A percentile compares a stretch with the other conserved stretches of the same genome.
phyloP scores from a whole-genome alignment of 92 coral and sea anemone species.

The Epizoanthus fatuus region DNA sequence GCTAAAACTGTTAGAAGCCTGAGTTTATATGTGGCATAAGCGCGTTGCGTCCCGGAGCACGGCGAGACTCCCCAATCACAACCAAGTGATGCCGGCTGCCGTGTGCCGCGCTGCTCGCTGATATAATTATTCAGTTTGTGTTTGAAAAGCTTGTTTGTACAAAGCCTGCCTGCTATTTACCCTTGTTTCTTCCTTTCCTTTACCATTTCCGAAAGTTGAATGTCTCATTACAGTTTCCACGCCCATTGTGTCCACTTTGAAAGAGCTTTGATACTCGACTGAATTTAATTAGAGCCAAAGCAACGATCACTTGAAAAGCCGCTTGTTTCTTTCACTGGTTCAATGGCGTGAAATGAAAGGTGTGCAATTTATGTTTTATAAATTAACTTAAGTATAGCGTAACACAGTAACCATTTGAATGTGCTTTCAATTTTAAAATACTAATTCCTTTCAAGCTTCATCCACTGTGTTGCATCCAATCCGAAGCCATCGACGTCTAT shows the following conservation, averaged over 20 bases:
- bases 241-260: constrained; percentile 26
- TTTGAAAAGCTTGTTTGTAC: constrained; percentile 14
- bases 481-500: not conserved
- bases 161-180: constrained; percentile 32
- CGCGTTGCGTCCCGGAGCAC: too few relatives aligned
- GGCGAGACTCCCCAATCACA: too few relatives aligned
- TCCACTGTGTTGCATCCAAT: too few relatives aligned
- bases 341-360: constrained; percentile 6
- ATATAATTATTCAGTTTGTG: not conserved
- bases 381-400: too few relatives aligned
- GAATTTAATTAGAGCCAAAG: constrained; percentile 30
- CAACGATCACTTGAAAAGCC: not conserved
- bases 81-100: too few relatives aligned
- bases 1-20: too few relatives aligned
- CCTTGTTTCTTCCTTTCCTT: constrained; percentile 18
- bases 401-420: too few relatives aligned
- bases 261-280: constrained; percentile 11
- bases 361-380: not conserved
- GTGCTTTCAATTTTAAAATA: not conserved
- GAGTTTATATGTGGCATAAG: too few relatives aligned
- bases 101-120: not conserved
- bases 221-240: constrained; percentile 47
- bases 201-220: constrained; percentile 40
- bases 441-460: not conserved
- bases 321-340: not conserved